phyloP scores from a whole-genome alignment of 2,113 vertebrate genomes.

The Odontesthes bonariensis region DNA sequence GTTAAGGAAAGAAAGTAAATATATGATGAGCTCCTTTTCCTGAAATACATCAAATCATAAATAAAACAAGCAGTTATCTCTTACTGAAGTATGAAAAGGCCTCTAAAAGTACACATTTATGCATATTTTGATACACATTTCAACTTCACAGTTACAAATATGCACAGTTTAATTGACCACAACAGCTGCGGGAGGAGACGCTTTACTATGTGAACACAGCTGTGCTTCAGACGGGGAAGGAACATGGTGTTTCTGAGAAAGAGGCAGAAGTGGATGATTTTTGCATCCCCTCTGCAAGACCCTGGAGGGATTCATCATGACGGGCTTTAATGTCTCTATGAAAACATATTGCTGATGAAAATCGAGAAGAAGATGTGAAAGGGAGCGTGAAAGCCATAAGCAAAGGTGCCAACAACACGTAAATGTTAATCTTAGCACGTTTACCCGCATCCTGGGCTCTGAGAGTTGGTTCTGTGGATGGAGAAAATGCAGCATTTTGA shows the following conservation, averaged over 20 bases:
- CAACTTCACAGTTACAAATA: too few relatives aligned
- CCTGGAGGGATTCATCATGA: background rate
- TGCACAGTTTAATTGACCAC: too few relatives aligned
- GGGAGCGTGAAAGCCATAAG: background rate
- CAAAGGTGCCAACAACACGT: background rate
- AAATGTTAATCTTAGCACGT: background rate
- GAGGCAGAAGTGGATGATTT: background rate
- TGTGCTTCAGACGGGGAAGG: background rate
- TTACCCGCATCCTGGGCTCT: background rate
- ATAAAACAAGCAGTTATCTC: too few relatives aligned
- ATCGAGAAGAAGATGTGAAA: slow-evolving; percentile 4
- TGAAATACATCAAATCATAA: too few relatives aligned
- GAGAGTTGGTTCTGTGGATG: background rate
- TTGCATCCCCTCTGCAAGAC: slow-evolving; percentile 11
- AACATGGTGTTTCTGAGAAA: slow-evolving; percentile 6
- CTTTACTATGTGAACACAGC: background rate
- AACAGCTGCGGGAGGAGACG: background rate
- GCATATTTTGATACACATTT: too few relatives aligned
- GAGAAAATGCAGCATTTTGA: background rate
- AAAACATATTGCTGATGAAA: slow-evolving; percentile 34
- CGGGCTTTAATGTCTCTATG: slow-evolving; percentile 9
- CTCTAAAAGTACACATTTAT: too few relatives aligned
- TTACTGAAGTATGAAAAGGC: too few relatives aligned
- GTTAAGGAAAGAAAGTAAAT: too few relatives aligned
- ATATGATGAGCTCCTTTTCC: too few relatives aligned